A percentile compares a stretch with the other conserved stretches of the same genome.
These are phyloP conservation scores for Napeogenes sylphis DNA, from an alignment of 2,888 invertebrate genomes.

Conservation along the genomic window DNA sequence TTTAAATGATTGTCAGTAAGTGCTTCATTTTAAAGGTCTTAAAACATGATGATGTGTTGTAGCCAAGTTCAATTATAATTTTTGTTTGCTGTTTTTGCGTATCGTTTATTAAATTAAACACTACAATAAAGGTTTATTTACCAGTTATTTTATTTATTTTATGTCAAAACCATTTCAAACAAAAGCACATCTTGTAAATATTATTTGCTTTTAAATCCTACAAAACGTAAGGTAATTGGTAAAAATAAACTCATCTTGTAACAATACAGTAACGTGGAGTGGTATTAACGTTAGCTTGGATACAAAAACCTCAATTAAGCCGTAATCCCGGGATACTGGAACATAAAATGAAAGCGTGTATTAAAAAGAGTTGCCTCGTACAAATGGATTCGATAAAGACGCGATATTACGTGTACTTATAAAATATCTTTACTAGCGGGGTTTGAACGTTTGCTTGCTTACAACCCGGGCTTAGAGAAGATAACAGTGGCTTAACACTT, in stretches of 20 bases:
- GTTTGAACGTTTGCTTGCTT: constrained; percentile 48
- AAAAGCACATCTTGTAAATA: too few relatives aligned
- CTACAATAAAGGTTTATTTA: too few relatives aligned
- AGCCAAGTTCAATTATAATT: too few relatives aligned
- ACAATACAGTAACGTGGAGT: constrained; percentile 31
- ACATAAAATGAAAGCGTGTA: constrained; percentile 72
- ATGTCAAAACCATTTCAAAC: too few relatives aligned
- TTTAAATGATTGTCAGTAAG: constrained; percentile 10
- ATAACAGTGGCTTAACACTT: too few relatives aligned
- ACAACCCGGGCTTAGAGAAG: background rate
- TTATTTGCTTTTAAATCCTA: too few relatives aligned
- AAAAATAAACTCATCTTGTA: constrained; percentile 13
- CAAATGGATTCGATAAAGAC: constrained; percentile 67
- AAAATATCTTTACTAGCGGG: constrained; percentile 50
- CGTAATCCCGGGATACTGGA: constrained; percentile 61
- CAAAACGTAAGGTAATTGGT: constrained; percentile 15
- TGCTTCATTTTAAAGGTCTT: background rate
- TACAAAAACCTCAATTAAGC: constrained; percentile 60
- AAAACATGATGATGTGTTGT: too few relatives aligned
- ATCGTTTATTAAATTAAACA: too few relatives aligned
- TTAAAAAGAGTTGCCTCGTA: constrained; percentile 68
- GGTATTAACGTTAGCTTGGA: constrained; percentile 46
- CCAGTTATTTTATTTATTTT: too few relatives aligned
- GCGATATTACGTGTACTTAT: constrained; percentile 58
- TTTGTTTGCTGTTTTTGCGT: too few relatives aligned